Conservation (phyloP, 2,888 invertebrate genomes). For the Nymphalis polychloros region DNA sequence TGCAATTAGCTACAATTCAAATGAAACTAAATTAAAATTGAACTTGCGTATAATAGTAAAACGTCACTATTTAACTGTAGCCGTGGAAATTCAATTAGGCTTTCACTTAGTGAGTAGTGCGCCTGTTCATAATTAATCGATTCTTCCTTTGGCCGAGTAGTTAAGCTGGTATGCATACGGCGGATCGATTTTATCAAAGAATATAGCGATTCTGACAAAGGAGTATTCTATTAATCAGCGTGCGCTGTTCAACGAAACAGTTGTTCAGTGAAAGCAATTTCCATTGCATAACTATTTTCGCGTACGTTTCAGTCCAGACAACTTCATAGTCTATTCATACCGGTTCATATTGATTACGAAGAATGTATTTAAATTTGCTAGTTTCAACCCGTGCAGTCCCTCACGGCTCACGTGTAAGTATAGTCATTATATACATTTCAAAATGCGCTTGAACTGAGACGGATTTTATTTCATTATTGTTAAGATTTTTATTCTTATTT, state of each 20-base stretch:
- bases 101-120: not conserved
- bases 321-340: too few species aligned
- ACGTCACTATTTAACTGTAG: not conserved
- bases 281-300: not conserved
- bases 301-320: not conserved
- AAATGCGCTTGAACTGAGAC: too few species aligned
- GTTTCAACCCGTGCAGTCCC: too few species aligned
- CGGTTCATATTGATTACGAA: too few species aligned
- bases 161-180: not conserved
- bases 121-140: conserved; percentile 7
- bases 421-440: too few species aligned
- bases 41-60: not conserved
- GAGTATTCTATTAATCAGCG: conserved; percentile 2
- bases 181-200: conserved; percentile 1
- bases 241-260: not conserved
- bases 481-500: too few species aligned
- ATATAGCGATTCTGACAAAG: not conserved
- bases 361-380: too few species aligned
- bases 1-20: too few species aligned
- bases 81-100: not conserved
- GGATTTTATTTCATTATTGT: too few species aligned
- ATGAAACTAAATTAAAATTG: too few species aligned
- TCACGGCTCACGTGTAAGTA: too few species aligned
- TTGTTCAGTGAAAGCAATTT: not conserved
- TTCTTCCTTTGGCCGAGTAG: not conserved